Evolutionary conservation across 2,888 invertebrate genomes (phyloP).

Genomic region (Hirtodrosophila duncani): DNA sequence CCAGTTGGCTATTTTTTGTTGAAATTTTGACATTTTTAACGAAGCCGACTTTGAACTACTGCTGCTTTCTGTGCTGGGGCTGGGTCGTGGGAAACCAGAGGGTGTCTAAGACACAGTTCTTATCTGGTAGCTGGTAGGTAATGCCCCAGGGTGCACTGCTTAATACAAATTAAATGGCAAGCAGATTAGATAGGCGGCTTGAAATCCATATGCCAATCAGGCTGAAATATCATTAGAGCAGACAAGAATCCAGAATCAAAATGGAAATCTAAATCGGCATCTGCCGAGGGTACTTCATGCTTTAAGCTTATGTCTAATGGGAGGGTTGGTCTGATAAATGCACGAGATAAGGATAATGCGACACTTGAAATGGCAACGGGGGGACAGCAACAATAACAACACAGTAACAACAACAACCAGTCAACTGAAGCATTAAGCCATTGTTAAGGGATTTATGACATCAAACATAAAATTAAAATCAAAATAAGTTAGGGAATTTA

Average conservation of each 20-base stretch:
- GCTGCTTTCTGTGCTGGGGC: conserved; percentile 7
- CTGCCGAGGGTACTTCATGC: conserved; percentile 36
- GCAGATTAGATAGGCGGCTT: conserved; percentile 56
- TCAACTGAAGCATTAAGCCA: conserved; percentile 50
- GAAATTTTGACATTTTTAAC: conserved; percentile 18
- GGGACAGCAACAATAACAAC: conserved; percentile 3
- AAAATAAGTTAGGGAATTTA: too few relatives aligned
- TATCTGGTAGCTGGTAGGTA: conserved; percentile 27
- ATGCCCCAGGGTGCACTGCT: conserved; percentile 2
- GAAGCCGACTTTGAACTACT: conserved; percentile 4
- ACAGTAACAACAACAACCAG: conserved; percentile 22
- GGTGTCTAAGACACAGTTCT: too few relatives aligned
- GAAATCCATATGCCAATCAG: neutral
- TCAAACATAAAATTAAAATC: conserved; percentile 33
- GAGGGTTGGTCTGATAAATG: conserved; percentile 43
- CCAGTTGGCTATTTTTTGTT: conserved; percentile 3
- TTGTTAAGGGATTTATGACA: conserved; percentile 73
- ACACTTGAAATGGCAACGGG: conserved; percentile 49
- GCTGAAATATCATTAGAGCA: too few relatives aligned
- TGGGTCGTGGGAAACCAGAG: conserved; percentile 70
- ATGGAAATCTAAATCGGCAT: conserved; percentile 29
- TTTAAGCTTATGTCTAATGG: too few relatives aligned
- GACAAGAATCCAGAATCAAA: conserved; percentile 12
- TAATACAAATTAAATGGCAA: conserved; percentile 53
- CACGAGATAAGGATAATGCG: conserved; percentile 53